phyloP scores from a whole-genome alignment of 1,140 invertebrate genomes.

The Dinoponera quadriceps region DNA sequence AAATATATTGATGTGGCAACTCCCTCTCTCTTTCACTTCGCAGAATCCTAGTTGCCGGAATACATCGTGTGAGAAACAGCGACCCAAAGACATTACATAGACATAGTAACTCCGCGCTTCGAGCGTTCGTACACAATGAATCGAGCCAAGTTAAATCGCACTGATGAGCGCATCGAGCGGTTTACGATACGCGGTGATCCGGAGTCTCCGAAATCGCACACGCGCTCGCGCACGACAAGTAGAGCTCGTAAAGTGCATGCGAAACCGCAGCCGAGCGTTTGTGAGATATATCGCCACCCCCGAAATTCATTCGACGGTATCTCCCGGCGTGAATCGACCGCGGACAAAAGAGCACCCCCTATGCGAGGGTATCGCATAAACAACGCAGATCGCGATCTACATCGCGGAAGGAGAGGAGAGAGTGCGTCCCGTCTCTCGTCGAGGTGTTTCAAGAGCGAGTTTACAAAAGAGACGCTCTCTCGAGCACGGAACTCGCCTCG shows the following conservation, averaged over 20 bases:
- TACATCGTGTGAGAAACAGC: neutral
- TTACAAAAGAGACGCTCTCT: constrained; percentile 62
- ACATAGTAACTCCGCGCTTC: neutral
- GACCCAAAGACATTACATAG: neutral
- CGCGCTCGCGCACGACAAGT: constrained; percentile 32
- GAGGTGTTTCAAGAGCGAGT: constrained; percentile 33
- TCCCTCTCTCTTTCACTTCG: neutral
- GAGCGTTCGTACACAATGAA: neutral
- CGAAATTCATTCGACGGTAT: constrained; percentile 71
- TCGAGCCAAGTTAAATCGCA: constrained; percentile 17
- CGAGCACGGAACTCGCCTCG: neutral
- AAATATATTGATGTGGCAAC: neutral
- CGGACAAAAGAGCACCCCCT: constrained; percentile 78
- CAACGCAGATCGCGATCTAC: constrained; percentile 78
- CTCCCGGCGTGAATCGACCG: constrained; percentile 71
- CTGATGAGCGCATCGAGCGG: neutral
- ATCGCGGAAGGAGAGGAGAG: constrained; percentile 69
- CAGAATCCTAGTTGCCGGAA: neutral
- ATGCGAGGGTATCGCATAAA: constrained; percentile 77
- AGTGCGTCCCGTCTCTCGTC: neutral
- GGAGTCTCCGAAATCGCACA: constrained; percentile 52
- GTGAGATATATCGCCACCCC: constrained; percentile 52
- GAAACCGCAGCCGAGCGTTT: constrained; percentile 15
- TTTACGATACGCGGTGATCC: constrained; percentile 46
- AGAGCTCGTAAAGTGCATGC: constrained; percentile 47